A percentile compares a stretch with the other conserved stretches of the same genome.
Evolutionary conservation across 2,888 invertebrate genomes (phyloP).

Genomic region (Cheilosia variabilis): DNA sequence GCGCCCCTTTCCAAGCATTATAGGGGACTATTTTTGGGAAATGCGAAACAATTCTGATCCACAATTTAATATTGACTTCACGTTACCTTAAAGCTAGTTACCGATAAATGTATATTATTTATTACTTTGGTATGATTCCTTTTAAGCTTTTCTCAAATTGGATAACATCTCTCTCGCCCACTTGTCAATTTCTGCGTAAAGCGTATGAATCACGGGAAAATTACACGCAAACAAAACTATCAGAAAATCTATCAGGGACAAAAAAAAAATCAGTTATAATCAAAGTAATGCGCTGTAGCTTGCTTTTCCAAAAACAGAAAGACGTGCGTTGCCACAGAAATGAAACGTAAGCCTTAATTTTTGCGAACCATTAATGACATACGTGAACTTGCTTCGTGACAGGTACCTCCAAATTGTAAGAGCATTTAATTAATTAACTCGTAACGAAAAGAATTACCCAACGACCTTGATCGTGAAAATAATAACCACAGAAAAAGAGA

Average conservation of each 20-base stretch:
- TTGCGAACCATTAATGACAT: conserved; percentile 24
- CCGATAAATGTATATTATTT: background rate
- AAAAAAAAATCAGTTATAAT: background rate
- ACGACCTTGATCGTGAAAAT: conserved; percentile 52
- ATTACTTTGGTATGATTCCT: background rate
- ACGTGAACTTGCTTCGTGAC: conserved; percentile 34
- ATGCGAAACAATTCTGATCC: too few relatives aligned
- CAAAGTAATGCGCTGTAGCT: conserved; percentile 12
- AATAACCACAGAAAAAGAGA: background rate
- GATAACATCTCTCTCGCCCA: conserved; percentile 7
- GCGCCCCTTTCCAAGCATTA: too few relatives aligned
- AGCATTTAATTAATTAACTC: conserved; percentile 43
- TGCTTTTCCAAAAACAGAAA: background rate
- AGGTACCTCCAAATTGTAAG: conserved; percentile 33
- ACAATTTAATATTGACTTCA: too few relatives aligned
- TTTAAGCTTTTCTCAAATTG: background rate
- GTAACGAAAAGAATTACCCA: conserved; percentile 12
- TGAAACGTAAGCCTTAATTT: conserved; percentile 4
- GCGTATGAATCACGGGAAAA: conserved; percentile 20
- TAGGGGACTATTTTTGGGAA: too few relatives aligned
- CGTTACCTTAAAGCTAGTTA: background rate
- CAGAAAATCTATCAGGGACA: conserved; percentile 34
- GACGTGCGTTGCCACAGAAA: conserved; percentile 31
- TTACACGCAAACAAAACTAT: conserved; percentile 6
- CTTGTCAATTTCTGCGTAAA: conserved; percentile 1